phyloP scores from a whole-genome alignment of 2,888 invertebrate genomes.

The Nomada hirtipes region DNA sequence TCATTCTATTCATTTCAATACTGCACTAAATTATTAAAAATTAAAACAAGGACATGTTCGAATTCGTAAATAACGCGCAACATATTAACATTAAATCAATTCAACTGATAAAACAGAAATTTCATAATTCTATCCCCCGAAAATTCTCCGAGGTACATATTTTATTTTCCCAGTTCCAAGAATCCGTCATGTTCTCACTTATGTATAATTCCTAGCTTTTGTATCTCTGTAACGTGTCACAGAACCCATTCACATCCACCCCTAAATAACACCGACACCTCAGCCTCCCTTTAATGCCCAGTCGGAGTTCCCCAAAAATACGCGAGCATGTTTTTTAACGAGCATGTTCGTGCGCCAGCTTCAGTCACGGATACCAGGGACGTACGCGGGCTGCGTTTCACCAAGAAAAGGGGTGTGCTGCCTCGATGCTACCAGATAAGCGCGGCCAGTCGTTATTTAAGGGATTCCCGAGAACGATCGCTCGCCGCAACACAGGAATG shows the following conservation, averaged over 20 bases:
- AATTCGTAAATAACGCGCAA: too few species aligned
- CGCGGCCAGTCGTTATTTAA: constrained; percentile 62
- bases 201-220: neutral
- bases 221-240: constrained; percentile 31
- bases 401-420: constrained; percentile 57
- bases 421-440: constrained; percentile 64
- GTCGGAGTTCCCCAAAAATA: neutral
- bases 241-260: constrained; percentile 32
- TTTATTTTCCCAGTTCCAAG: neutral
- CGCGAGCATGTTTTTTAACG: constrained; percentile 36
- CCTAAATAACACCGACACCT: constrained; percentile 52
- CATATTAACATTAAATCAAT: too few species aligned
- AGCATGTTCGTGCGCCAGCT: neutral
- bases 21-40: too few species aligned
- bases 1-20: too few species aligned
- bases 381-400: constrained; percentile 37
- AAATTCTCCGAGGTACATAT: too few species aligned
- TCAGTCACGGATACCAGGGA: neutral
- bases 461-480: constrained; percentile 78
- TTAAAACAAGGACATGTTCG: too few species aligned
- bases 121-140: too few species aligned
- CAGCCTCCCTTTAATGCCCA: neutral
- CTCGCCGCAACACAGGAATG: constrained; percentile 78
- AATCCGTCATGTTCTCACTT: neutral
- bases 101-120: too few species aligned